Evolutionary conservation across 2,113 vertebrate species (phyloP).

Genomic region (Alaudala cheleensis): DNA sequence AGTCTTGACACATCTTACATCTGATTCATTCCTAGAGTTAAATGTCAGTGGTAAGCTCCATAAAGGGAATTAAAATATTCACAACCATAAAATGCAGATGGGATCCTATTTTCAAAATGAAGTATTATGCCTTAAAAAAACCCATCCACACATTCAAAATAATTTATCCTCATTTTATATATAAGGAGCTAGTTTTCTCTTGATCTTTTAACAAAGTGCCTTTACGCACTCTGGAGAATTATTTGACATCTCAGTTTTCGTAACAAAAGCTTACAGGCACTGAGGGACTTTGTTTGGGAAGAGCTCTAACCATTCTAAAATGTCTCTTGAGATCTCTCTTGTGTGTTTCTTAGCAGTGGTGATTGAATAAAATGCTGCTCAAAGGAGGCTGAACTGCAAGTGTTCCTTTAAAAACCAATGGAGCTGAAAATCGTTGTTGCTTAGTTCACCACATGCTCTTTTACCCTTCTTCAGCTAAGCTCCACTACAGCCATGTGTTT

Average conservation of each 20-base stretch:
- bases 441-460: constrained; percentile 56
- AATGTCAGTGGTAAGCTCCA: background rate
- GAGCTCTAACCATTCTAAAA: constrained; percentile 72
- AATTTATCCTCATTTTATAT: background rate
- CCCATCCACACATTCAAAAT: background rate
- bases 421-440: constrained; percentile 68
- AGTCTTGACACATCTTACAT: background rate
- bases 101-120: background rate
- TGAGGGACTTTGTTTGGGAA: constrained; percentile 62
- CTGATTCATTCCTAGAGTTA: background rate
- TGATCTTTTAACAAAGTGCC: constrained; percentile 47
- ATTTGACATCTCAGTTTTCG: constrained; percentile 76
- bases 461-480: constrained; percentile 37
- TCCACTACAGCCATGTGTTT: constrained; percentile 8
- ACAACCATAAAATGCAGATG: background rate
- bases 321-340: constrained; percentile 63
- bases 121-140: background rate
- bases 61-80: background rate
- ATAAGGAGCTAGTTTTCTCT: constrained; percentile 27
- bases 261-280: constrained; percentile 78
- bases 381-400: constrained; percentile 62
- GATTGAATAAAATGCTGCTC: constrained; percentile 66
- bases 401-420: constrained; percentile 67
- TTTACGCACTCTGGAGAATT: constrained; percentile 67
- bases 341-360: constrained; percentile 55